Evolutionary conservation across 2,888 invertebrate genomes (phyloP).

Genomic region (Trachelus stipa): DNA sequence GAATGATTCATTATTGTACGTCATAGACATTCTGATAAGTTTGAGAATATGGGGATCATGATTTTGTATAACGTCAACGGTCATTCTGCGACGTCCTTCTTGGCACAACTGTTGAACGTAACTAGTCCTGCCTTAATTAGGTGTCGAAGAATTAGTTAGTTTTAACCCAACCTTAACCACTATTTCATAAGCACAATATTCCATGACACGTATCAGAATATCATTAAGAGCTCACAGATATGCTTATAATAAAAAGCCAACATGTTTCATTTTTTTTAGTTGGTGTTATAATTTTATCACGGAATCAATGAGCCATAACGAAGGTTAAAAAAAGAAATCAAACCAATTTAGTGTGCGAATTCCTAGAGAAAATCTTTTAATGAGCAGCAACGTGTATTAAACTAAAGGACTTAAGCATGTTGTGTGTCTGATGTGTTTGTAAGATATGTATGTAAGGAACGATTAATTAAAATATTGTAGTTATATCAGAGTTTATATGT

Average conservation of each 20-base stretch:
- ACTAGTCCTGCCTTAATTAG: background rate
- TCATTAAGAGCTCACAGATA: background rate
- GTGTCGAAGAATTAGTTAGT: background rate
- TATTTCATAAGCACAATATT: background rate
- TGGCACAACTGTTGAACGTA: background rate
- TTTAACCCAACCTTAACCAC: background rate
- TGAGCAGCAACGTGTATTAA: background rate
- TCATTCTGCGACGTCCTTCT: background rate
- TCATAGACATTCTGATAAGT: background rate
- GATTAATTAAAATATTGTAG: background rate
- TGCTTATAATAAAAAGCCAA: background rate
- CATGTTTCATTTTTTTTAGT: background rate
- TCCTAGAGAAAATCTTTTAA: background rate
- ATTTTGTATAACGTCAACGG: background rate
- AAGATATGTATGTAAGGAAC: background rate
- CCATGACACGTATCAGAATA: background rate
- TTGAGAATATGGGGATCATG: background rate
- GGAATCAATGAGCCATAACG: background rate
- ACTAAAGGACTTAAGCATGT: constrained; percentile 1
- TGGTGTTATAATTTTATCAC: background rate
- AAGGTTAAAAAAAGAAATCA: background rate
- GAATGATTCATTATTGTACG: background rate
- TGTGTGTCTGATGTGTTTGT: background rate
- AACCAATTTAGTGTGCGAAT: background rate
- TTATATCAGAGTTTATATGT: background rate